Conservation (phyloP, 2,797 vertebrate genomes). For the Zalophus californianus region DNA sequence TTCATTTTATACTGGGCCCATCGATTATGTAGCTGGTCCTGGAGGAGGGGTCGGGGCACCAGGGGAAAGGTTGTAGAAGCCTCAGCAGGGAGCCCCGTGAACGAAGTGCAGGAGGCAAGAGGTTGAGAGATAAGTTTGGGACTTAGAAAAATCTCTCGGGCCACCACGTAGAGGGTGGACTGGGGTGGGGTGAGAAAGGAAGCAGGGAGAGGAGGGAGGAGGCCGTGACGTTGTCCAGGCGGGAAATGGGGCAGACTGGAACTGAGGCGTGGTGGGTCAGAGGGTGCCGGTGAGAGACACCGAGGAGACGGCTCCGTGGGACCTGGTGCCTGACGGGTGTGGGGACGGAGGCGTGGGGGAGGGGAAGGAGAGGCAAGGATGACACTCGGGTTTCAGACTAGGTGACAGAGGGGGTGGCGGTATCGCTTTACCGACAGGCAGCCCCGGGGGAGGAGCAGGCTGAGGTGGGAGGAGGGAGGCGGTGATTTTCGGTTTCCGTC, state of each 20-base stretch:
- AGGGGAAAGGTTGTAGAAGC: background rate
- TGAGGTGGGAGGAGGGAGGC: rapidly evolving
- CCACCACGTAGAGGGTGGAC: rapidly evolving
- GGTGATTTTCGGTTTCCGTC: rapidly evolving
- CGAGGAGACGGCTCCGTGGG: background rate
- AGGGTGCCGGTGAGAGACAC: rapidly evolving
- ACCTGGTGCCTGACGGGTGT: background rate
- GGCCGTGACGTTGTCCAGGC: background rate
- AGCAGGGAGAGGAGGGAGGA: no score
- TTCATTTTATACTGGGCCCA: no score
- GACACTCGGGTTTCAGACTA: background rate
- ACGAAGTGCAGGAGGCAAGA: background rate
- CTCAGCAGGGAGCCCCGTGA: rapidly evolving
- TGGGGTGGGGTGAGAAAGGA: no score
- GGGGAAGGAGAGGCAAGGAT: background rate
- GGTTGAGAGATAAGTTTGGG: no score
- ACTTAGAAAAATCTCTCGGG: background rate
- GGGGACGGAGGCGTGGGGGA: rapidly evolving
- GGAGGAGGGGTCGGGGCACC: rapidly evolving
- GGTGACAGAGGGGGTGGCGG: background rate
- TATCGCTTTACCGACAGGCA: background rate
- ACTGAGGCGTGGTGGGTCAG: rapidly evolving
- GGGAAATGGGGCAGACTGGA: background rate
- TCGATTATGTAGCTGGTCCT: rapidly evolving
- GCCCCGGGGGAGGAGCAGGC: background rate